Evolutionary conservation across 2,113 vertebrate genomes (phyloP).

Genomic region (Podarcis muralis): DNA sequence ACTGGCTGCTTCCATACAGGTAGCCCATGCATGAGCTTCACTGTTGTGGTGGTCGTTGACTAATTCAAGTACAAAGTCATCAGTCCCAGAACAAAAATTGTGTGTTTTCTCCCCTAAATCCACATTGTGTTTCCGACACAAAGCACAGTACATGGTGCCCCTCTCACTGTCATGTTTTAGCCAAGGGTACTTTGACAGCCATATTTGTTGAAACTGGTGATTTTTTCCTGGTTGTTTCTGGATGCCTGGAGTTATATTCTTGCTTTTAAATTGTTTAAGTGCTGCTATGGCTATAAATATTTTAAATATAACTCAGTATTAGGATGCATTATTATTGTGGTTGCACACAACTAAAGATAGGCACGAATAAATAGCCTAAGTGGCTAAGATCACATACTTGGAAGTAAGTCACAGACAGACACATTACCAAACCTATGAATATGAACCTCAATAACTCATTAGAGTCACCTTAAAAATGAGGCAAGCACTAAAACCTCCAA

Average conservation of each 20-base stretch:
- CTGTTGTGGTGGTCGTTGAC: conserved; percentile 70
- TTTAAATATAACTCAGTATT: conserved; percentile 48
- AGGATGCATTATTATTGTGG: not conserved
- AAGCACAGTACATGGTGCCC: conserved; percentile 72
- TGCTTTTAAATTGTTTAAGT: conserved; percentile 74
- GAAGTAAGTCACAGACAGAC: not conserved
- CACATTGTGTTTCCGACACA: conserved; percentile 71
- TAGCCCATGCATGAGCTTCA: conserved; percentile 72
- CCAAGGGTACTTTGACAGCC: conserved; percentile 76
- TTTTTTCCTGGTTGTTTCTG: conserved; percentile 55
- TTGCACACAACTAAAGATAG: not conserved
- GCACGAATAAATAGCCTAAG: not conserved
- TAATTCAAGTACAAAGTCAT: conserved; percentile 72
- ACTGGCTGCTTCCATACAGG: conserved; percentile 66
- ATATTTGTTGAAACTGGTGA: conserved; percentile 72
- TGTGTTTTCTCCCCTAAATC: conserved; percentile 58
- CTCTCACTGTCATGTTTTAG: conserved; percentile 70
- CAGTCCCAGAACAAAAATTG: conserved; percentile 71
- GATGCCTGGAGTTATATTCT: conserved; percentile 40
- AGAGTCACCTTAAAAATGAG: not conserved
- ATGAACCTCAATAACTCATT: not conserved
- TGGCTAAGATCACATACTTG: not conserved
- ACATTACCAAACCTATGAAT: not conserved
- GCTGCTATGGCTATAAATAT: conserved; percentile 68
- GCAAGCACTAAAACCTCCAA: not conserved